Conservation (phyloP, 2,797 vertebrate genomes). For the Sebastes iracundus region DNA sequence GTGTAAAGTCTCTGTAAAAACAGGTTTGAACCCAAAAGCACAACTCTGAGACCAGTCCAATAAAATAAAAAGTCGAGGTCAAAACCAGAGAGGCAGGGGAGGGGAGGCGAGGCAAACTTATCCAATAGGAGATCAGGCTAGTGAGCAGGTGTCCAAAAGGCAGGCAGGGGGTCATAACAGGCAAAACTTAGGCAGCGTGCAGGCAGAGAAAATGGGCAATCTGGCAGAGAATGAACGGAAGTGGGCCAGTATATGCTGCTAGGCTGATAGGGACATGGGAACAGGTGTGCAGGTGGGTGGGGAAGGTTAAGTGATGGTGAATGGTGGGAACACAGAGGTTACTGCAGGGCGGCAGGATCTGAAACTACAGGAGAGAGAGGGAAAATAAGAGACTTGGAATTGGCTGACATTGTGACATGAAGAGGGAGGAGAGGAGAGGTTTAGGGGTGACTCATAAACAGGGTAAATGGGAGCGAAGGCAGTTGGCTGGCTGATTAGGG, state of each 20-base stretch:
- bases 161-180: not conserved
- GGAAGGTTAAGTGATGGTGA: not conserved
- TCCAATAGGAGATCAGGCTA: not conserved
- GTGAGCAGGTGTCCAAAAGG: not conserved
- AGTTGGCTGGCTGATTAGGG: constrained; percentile 46
- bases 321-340: not conserved
- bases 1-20: not conserved
- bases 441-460: constrained; percentile 58
- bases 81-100: not conserved
- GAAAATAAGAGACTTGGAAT: not conserved
- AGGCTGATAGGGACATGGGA: not conserved
- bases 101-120: not conserved
- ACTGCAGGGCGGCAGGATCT: not conserved
- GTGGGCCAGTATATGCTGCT: not conserved
- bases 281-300: not conserved
- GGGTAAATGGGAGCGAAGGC: constrained; percentile 37
- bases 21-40: not conserved
- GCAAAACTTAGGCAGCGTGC: not conserved
- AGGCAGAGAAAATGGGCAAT: not conserved
- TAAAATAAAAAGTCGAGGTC: not conserved
- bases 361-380: not conserved
- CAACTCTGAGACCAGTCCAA: not conserved
- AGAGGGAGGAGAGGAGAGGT: constrained; percentile 30
- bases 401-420: not conserved
- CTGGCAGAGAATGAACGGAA: not conserved